Evolutionary conservation across 2,797 vertebrate genomes (phyloP).

Genomic region (Calcarius lapponicus): DNA sequence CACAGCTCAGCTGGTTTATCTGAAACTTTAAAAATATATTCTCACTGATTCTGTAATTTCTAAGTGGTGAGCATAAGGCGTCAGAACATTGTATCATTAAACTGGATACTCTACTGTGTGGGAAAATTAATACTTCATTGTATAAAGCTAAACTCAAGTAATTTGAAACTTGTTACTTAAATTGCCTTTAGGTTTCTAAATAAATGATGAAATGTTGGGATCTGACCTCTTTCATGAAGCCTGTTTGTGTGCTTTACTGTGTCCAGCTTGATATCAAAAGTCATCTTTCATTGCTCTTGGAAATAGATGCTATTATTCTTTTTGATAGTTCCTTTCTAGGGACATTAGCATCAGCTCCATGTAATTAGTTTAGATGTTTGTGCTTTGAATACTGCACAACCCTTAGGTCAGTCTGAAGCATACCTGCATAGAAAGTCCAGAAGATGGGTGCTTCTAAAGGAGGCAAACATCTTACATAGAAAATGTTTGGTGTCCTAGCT

Average conservation of each 20-base stretch:
- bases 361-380: constrained; percentile 2
- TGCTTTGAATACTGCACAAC: background rate
- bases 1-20: background rate
- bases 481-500: background rate
- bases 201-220: background rate
- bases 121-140: background rate
- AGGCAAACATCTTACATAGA: background rate
- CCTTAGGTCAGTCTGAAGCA: background rate
- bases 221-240: background rate
- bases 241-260: background rate
- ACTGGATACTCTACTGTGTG: background rate
- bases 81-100: background rate
- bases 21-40: background rate
- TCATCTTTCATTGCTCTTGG: constrained; percentile 24
- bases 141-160: background rate
- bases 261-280: constrained; percentile 11
- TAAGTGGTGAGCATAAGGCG: background rate
- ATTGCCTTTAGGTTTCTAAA: background rate
- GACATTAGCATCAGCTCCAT: background rate
- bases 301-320: background rate
- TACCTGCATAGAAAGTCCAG: background rate
- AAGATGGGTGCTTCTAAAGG: background rate
- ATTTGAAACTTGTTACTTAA: background rate
- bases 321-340: constrained; percentile 29
- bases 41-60: background rate